Base-by-base conservation (phyloP, 1,140 invertebrate species). In the Paramacrobiotus metropolitanus region DNA sequence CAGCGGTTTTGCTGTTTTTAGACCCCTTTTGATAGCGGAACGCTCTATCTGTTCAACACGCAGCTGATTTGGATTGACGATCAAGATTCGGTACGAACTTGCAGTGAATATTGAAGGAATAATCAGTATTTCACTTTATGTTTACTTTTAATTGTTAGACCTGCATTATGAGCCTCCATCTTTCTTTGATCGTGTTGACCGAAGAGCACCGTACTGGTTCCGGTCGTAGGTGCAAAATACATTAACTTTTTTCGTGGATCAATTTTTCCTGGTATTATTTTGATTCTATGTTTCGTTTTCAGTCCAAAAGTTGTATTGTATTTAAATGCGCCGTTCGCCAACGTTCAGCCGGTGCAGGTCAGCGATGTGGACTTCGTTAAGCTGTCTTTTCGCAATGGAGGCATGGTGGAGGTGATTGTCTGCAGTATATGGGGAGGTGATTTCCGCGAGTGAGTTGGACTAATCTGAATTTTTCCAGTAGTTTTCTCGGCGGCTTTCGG, bases 381-480 rank as follows among this genome's bases (percentile, higher is more conserved):
- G 72, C 72, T 92, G 18, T 90, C 87, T 9, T 93, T 92, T 67
- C 83, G 85, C 72, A 83, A 88, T 71, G 85, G 86, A 18, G 79
- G 87, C 44, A 79, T 82, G 67, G 71, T 78, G 48, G 75, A 80
- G 69, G 71, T 73, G 21, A n/a, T n/a, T n/a, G n/a, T n/a, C n/a
- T n/a, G n/a, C n/a, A n/a, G n/a, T n/a, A n/a, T n/a, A n/a, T n/a
- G n/a, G n/a, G n/a, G n/a, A n/a, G n/a, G 21, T n/a, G 20, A 30
- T 9, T 31, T 21, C 62, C n/a, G 28, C 3, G 20, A 55, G 45
- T 21, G 31, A 62, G 1, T 2, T 2, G 1, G 29, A 40, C 4
- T 2, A 21, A 21, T 28, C 20, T 65, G 2, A 21, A 59, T 62
- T 31, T 44, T 64, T 68, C 61, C 60, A 70, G 67, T 55, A 55